These are phyloP conservation scores for Leiothrix lutea DNA, from an alignment of 2,113 vertebrate species.

Conservation along the genomic window DNA sequence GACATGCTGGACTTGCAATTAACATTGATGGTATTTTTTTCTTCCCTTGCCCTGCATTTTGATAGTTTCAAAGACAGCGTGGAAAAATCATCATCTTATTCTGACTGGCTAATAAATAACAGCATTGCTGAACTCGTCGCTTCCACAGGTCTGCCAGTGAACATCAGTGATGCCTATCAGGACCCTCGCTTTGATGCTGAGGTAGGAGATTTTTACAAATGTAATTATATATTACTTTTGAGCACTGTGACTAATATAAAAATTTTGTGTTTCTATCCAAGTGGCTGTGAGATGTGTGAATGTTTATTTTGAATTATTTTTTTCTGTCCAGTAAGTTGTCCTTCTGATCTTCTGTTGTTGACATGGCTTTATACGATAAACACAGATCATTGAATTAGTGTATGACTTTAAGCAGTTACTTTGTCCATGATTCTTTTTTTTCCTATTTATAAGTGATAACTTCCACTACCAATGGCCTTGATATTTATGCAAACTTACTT, in stretches of 20 bases:
- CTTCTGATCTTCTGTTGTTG: not conserved
- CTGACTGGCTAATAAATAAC: slow-evolving; percentile 98
- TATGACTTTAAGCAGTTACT: not conserved
- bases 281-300: not conserved
- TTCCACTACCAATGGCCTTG: not conserved
- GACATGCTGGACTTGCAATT: not conserved
- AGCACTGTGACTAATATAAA: not conserved
- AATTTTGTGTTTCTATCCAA: not conserved
- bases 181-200: slow-evolving; percentile 97
- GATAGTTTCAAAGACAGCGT: slow-evolving; percentile 92
- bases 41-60: slow-evolving; percentile 5
- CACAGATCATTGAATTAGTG: not conserved
- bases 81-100: slow-evolving; percentile 91
- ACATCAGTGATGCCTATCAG: slow-evolving; percentile 96
- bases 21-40: not conserved
- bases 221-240: not conserved
- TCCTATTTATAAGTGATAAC: not conserved
- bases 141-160: slow-evolving; percentile 95
- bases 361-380: not conserved
- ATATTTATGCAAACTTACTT: not conserved
- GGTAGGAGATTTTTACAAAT: slow-evolving; percentile 71
- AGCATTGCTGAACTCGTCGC: slow-evolving; percentile 96
- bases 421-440: not conserved
- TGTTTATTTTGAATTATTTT: not conserved
- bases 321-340: not conserved